These are phyloP conservation scores for Netelia melanura DNA, from an alignment of 2,888 invertebrate species.

Conservation along the genomic window DNA sequence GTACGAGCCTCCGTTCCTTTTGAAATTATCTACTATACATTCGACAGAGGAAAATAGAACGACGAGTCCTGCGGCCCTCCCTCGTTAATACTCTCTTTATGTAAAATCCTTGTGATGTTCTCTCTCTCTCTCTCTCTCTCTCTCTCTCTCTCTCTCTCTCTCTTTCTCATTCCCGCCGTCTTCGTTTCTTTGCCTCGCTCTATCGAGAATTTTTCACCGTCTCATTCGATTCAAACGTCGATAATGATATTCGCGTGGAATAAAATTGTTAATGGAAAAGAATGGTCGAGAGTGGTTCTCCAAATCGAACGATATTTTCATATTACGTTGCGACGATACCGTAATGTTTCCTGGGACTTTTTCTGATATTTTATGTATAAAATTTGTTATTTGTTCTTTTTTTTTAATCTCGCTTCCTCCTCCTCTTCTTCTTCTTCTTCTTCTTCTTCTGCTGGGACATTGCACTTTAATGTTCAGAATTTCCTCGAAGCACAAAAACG, in stretches of 20 bases:
- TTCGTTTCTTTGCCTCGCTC: neutral
- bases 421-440: neutral
- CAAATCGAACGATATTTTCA: neutral
- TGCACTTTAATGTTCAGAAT: neutral
- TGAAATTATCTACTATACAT: constrained; percentile 59
- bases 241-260: neutral
- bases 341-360: neutral
- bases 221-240: neutral
- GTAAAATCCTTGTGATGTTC: neutral
- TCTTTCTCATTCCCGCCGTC: neutral
- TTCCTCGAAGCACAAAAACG: neutral
- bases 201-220: neutral
- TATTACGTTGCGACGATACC: neutral
- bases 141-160: neutral
- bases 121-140: neutral
- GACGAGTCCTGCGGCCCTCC: constrained; percentile 15
- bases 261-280: neutral
- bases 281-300: neutral
- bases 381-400: neutral
- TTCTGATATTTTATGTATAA: constrained; percentile 10
- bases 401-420: neutral
- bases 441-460: neutral
- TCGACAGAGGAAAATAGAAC: constrained; percentile 28
- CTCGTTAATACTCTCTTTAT: constrained; percentile 24
- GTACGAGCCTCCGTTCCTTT: constrained; percentile 41